Conservation (phyloP, 1,140 invertebrate genomes). For the Cheumatopsyche charites region DNA sequence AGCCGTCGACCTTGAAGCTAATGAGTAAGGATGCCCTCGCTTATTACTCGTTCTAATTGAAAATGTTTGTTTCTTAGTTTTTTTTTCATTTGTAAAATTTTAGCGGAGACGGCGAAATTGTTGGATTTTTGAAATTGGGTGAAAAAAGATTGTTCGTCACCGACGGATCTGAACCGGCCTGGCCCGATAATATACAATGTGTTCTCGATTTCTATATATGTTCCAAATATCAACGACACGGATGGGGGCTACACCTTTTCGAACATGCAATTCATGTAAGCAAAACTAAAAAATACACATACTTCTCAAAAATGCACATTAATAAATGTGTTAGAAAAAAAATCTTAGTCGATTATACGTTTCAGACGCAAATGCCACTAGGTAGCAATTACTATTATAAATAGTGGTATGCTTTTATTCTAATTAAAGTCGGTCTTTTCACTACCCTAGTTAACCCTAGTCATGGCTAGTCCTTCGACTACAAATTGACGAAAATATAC, state of each 20-base stretch:
- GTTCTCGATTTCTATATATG: conserved; percentile 45
- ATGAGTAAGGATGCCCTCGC: conserved; percentile 33
- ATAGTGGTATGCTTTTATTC: too few species aligned
- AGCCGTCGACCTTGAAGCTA: conserved; percentile 37
- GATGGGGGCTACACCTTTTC: conserved; percentile 45
- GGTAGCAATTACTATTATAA: too few species aligned
- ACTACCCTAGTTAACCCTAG: too few species aligned
- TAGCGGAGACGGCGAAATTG: conserved; percentile 41
- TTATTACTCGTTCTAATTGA: not conserved
- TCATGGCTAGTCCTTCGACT: too few species aligned
- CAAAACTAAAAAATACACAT: not conserved
- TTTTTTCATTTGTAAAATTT: not conserved
- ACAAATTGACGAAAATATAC: too few species aligned
- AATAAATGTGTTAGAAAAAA: too few species aligned
- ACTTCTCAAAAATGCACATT: too few species aligned
- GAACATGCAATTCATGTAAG: conserved; percentile 42
- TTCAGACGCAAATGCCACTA: too few species aligned
- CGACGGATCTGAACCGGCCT: conserved; percentile 38
- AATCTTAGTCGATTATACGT: too few species aligned
- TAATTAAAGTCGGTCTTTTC: too few species aligned
- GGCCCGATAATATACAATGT: conserved; percentile 42
- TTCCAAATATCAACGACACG: conserved; percentile 43
- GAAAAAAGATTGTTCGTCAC: conserved; percentile 46
- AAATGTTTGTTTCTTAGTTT: not conserved
- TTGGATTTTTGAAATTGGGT: conserved; percentile 44